Evolutionary conservation across 2,797 vertebrate species (phyloP), one percentile per base, ranked within the genome.

Genomic region (Tympanoctomys barrerae): DNA sequence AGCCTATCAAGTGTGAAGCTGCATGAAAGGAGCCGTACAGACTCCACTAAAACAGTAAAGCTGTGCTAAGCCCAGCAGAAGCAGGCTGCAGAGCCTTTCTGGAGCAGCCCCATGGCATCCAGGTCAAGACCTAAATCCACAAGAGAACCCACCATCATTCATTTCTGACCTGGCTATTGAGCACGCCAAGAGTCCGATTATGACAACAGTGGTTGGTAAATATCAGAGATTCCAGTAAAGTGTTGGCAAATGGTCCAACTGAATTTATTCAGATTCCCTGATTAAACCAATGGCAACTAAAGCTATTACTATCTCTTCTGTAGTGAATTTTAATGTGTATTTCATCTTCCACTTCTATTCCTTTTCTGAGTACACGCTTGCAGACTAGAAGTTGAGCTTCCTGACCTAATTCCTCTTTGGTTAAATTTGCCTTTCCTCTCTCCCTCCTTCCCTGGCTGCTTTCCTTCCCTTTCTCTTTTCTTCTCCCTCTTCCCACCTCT

Each of bases 181-280:
- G 92, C 49, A 86, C 82, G 97, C 91, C 68, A 95, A 95, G 84
- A 95, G 93, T 97, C 82, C 92, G 97, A 96, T 98, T 97, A 87
- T 87, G 87, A 97, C 89, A 82, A 83, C 91, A 95, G 96, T 96
- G 62, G 94, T 97, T 96, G 79, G 96, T 98, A 98, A 98, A 97
- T 97, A 97, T 81, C 97, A 98, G 86, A 94, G 83, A 96, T 96
- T 98, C 97, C 75, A 80, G 95, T 71, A 97, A 79, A 98, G 94
- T 97, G 97, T 97, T 96, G 85, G 87, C 71, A 95, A 98, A 89
- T 33, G 96, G 89, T 97, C 97, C 96, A 96, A 92, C 75, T 93
- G 8, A 42, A 96, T 98, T 98, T 97, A 97, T 94, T 97, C 89
- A 94, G 87, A 96, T 92, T 80, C 80, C 95, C 90, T 95, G 95